phyloP scores from a whole-genome alignment of 2,888 invertebrate genomes.

The Cybosia mesomella region DNA sequence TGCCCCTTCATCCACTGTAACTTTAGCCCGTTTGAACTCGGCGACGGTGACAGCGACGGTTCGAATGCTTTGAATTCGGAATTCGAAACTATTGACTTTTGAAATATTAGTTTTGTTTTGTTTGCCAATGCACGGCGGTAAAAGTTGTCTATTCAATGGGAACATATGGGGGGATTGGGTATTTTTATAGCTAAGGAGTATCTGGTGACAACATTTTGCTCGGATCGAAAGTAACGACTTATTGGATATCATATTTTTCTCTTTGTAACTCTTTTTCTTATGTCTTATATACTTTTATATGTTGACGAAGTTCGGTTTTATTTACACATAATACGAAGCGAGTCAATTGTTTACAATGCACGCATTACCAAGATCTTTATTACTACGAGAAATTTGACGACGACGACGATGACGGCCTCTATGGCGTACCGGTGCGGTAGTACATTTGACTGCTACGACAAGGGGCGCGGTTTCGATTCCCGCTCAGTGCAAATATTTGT shows the following conservation, averaged over 20 bases:
- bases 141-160: constrained; percentile 40
- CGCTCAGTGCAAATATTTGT: no score
- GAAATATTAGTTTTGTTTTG: constrained; percentile 54
- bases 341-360: no score
- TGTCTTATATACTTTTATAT: not conserved
- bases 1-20: constrained; percentile 67
- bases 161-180: constrained; percentile 29
- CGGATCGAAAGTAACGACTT: not conserved
- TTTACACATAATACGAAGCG: no score
- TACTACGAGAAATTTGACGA: no score
- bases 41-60: constrained; percentile 21
- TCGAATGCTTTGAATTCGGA: constrained; percentile 43
- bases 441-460: no score
- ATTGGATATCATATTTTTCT: constrained; percentile 1
- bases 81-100: constrained; percentile 53
- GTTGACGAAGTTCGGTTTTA: not conserved
- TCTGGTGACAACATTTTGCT: not conserved
- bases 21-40: constrained; percentile 56
- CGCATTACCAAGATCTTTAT: no score
- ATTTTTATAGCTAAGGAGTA: constrained; percentile 13
- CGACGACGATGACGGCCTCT: no score
- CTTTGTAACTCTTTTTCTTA: not conserved
- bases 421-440: no score
- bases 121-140: constrained; percentile 36
- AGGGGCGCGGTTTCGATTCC: no score